These are phyloP conservation scores for Holothuria scabra DNA, from an alignment of 53 echinoderm and acorn worm genomes.

Conservation along the genomic window DNA sequence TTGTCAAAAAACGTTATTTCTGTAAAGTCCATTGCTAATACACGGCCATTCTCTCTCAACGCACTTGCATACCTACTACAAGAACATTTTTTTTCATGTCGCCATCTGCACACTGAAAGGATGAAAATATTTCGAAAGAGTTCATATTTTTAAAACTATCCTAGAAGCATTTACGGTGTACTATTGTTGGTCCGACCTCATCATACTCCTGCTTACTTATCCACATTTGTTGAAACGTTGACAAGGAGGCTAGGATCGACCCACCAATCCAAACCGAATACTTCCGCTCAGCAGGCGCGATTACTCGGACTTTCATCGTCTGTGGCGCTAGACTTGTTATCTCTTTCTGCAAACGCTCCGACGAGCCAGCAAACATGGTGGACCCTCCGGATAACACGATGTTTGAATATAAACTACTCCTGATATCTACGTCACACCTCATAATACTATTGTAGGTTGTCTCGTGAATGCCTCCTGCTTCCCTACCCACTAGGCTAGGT, in stretches of 20 bases:
- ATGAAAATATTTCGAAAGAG: no score
- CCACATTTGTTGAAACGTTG: constrained; percentile 83
- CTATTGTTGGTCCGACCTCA: constrained; percentile 68
- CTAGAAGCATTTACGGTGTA: constrained; percentile 79
- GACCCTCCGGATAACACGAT: constrained; percentile 66
- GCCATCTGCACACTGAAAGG: no score
- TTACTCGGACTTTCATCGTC: constrained; percentile 73
- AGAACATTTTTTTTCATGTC: no score
- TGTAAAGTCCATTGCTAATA: no score
- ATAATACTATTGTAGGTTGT: constrained; percentile 86
- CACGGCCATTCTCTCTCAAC: no score
- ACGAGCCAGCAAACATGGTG: constrained; percentile 66
- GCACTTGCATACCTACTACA: no score
- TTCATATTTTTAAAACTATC: background rate
- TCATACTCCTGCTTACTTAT: constrained; percentile 74
- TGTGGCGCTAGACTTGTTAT: constrained; percentile 59
- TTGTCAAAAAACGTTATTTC: no score
- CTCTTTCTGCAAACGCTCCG: constrained; percentile 68
- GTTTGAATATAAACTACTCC: constrained; percentile 68
- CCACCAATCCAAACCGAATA: constrained; percentile 88
- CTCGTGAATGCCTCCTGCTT: constrained; percentile 94
- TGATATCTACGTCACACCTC: constrained; percentile 74
- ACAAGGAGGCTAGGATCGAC: constrained; percentile 70
- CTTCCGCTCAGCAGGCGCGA: constrained; percentile 74
- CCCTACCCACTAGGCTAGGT: constrained; percentile 77